Evolutionary conservation across 2,797 vertebrate species (phyloP), one percentile per base, ranked within the genome.

Genomic region (Setipinna tenuifilis): DNA sequence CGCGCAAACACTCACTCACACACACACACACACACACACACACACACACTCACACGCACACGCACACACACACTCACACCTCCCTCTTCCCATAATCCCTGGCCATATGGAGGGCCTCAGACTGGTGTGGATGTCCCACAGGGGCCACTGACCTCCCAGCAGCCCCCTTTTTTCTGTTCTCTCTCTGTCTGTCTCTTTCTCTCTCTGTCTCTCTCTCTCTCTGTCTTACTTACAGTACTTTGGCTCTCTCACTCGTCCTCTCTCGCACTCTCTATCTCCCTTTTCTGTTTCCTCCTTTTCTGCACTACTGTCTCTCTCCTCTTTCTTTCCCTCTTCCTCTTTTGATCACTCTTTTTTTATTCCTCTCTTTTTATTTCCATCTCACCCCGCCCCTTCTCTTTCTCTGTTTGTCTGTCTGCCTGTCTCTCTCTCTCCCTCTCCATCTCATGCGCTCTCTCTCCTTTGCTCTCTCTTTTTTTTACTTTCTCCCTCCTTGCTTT

Each of bases 61-160:
- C 35, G 5, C 50, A 54, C 50, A 9, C 50, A 54, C 7, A 54
- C 50, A 54, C 50, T 3, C 50, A 54, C 85, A 68, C 87, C 3
- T 82, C 80, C 85, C 81, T 61, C 82, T 86, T 85, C 82, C 35
- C 82, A 80, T 82, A 85, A 86, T 68, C 85, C 85, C 75, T 35
- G 62, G 87, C 88, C 92, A 91, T 92, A 93, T 92, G 89, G 90
- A 92, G 84, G 86, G 83, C 75, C 90, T 84, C 84, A 85, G 87
- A 83, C 85, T 86, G 75, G 85, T 81, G 88, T 88, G 90, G 87
- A 89, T 87, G 62, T 82, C 84, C 54, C 89, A 89, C 68, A 86
- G 85, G 81, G 87, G 81, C 83, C 46, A 35, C 81, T 88, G 87
- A 90, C 91, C 91, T 94, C 88, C 82, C 85, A 82, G 85, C 85